These are phyloP conservation scores for Omphaloscelis lunosa DNA, from an alignment of 2,888 invertebrate genomes.

Conservation along the genomic window DNA sequence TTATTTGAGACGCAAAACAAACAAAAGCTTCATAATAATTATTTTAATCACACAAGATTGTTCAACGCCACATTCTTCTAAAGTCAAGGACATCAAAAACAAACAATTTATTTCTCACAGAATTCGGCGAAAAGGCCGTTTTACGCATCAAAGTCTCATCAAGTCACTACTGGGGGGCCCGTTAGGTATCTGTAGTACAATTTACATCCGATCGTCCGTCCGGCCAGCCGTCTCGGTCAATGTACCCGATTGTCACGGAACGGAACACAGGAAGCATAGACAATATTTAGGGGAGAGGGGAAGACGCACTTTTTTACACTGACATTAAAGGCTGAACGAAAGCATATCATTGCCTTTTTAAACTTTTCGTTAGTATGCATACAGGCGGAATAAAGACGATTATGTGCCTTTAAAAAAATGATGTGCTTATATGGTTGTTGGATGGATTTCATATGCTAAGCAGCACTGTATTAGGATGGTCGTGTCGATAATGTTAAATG, in stretches of 20 bases:
- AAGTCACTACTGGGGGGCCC: conserved; percentile 47
- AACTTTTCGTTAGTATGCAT: background rate
- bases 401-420: conserved; percentile 19
- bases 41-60: conserved; percentile 8
- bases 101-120: conserved; percentile 19
- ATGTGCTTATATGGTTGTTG: conserved; percentile 10
- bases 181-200: conserved; percentile 70
- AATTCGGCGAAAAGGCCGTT: conserved; percentile 39
- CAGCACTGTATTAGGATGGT: conserved; percentile 18
- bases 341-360: conserved; percentile 35
- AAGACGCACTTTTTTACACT: conserved; percentile 35
- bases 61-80: conserved; percentile 24
- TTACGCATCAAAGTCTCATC: conserved; percentile 34
- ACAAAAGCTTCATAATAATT: conserved; percentile 9
- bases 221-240: conserved; percentile 67
- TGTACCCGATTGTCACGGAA: conserved; percentile 65
- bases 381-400: conserved; percentile 3
- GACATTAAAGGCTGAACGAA: conserved; percentile 33
- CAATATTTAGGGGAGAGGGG: conserved; percentile 52
- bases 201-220: conserved; percentile 61
- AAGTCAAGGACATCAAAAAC: conserved; percentile 49
- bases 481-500: conserved; percentile 27
- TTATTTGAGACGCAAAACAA: background rate
- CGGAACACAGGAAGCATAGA: conserved; percentile 70
- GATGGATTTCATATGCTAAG: conserved; percentile 45